Base-by-base conservation (phyloP, 2,113 vertebrate species). In the Eublepharis macularius region DNA sequence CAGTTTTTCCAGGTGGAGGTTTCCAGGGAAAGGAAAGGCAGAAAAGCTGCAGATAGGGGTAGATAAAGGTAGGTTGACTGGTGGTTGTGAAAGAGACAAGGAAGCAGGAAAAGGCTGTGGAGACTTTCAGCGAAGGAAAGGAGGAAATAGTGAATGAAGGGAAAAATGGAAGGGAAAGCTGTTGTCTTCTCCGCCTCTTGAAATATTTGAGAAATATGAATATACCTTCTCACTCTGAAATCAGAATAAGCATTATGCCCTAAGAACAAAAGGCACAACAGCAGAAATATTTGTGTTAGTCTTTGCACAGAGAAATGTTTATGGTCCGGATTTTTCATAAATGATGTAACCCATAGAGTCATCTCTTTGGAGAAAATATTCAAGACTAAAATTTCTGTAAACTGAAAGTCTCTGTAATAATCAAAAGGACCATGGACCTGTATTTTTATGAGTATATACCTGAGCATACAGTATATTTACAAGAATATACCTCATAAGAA, bases 401-500 rank as follows among this genome's bases (percentile, higher is more conserved):
- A 77, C 19, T 72, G 68, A 82, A 32, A 51, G 17, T 16, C 16
- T 16, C 34, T 82, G 69, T 29, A 54, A 16, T 51, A 68, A 34
- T 66, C 65, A 36, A 12, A 47, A 51, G 16, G n/a, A 36, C 17
- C 32, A 6, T 16, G 4, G 32, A 75, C 45, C 45, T 76, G n/a
- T 36, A 51, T 70, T 7, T 51, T 54, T 70, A 29, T 70, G 3
- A 39, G 63, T 17, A 32, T 74, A 47, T 3, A 74, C 1, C 9
- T 74, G 49, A 77, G 49, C 34, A 77, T 2, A 26, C 24, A 11
- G 5, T 65, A 60, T 16, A 13, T 29, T 79, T 41, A 7, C 14
- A 6, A 26, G 11, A 60, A 34, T 26, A 26, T 73, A 87, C 77
- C 81, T 88, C 29, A 2, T 76, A 92, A 82, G 80, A 91, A 72